Evolutionary conservation across 2,113 vertebrate species (phyloP).

Genomic region (Aptenodytes forsteri): DNA sequence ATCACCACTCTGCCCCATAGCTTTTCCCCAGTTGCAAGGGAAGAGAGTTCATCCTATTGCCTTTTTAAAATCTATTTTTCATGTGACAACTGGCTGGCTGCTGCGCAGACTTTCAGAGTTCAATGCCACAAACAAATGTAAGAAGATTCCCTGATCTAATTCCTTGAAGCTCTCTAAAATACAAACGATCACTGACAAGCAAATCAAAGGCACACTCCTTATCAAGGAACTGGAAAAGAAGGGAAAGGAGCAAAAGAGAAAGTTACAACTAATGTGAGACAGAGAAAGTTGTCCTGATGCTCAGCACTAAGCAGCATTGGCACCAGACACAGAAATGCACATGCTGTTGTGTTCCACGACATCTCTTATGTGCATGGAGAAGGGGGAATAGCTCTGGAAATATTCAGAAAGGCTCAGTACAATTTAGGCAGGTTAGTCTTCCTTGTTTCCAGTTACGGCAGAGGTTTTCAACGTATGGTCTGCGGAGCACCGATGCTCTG

Average conservation of each 20-base stretch:
- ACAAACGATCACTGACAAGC: neutral
- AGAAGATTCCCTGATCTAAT: neutral
- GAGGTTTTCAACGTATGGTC: neutral
- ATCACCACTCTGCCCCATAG: neutral
- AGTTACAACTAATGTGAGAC: neutral
- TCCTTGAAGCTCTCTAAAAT: neutral
- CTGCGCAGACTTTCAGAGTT: neutral
- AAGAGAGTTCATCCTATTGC: neutral
- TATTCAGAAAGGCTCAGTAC: neutral
- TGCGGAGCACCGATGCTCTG: neutral
- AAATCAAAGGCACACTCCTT: neutral
- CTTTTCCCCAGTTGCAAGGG: neutral
- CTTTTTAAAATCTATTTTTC: neutral
- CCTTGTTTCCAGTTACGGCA: neutral
- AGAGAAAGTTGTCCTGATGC: neutral
- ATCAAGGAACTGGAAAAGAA: neutral
- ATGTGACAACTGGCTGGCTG: neutral
- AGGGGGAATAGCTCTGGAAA: neutral
- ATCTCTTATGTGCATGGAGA: neutral
- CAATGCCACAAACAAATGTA: neutral
- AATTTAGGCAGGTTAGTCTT: neutral
- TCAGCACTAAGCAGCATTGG: neutral
- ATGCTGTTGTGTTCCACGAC: fast-evolving
- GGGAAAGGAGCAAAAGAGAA: neutral
- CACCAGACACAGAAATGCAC: neutral